Conservation (phyloP, 1,140 invertebrate species). For the Euwallacea similis region DNA sequence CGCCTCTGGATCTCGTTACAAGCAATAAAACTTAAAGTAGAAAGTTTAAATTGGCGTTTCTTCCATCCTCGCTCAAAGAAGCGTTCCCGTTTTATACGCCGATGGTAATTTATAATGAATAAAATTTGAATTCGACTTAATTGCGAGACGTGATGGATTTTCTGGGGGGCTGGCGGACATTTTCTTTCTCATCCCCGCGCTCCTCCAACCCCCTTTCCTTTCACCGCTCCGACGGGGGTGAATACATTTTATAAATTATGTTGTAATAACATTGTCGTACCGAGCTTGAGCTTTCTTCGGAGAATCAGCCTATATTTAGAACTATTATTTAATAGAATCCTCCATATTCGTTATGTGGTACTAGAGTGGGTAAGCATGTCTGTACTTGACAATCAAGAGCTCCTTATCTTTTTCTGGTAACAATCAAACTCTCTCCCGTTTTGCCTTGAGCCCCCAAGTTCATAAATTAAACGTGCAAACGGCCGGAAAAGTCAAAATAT, state of each 20-base stretch:
- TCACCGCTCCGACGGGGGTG: conserved; percentile 37
- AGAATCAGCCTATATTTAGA: too few species aligned
- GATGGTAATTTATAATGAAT: conserved; percentile 59
- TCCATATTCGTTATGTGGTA: too few species aligned
- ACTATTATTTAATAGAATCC: too few species aligned
- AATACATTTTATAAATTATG: conserved; percentile 51
- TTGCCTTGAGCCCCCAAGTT: neutral
- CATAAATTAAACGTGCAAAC: conserved; percentile 6
- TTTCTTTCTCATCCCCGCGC: conserved; percentile 42
- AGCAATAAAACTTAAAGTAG: conserved; percentile 40
- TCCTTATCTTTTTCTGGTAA: too few species aligned
- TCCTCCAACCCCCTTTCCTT: conserved; percentile 14
- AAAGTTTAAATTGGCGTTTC: conserved; percentile 54
- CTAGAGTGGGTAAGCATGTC: too few species aligned
- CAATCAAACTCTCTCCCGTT: too few species aligned
- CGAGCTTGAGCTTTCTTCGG: neutral
- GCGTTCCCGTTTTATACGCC: conserved; percentile 49
- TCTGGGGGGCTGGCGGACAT: conserved; percentile 47
- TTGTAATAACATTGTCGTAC: conserved; percentile 31
- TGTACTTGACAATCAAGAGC: too few species aligned
- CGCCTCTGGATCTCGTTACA: conserved; percentile 31
- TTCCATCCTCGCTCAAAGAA: conserved; percentile 50
- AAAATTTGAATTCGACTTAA: conserved; percentile 55
- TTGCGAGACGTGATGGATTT: conserved; percentile 54
- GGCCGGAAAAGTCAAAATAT: conserved; percentile 7